Evolutionary conservation across 2,797 vertebrate species (phyloP), one percentile per base, ranked within the genome.

Genomic region (Hafferia zeledoni): DNA sequence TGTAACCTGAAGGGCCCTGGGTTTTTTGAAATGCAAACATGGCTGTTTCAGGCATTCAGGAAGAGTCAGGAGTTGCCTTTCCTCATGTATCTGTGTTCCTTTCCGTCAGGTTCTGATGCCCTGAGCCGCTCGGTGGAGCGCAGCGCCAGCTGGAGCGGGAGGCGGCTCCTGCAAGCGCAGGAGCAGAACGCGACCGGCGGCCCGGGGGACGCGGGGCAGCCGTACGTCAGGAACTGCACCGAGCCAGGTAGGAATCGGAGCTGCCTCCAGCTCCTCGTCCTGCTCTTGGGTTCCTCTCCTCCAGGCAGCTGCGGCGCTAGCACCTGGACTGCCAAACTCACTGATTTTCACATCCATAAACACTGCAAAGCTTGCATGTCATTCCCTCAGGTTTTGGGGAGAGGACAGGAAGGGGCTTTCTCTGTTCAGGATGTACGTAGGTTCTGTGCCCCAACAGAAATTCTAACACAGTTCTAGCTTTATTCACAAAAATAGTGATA

Each of bases 191-290:
- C 86, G 60, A 98, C 98, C 6, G 94, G 98, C 3, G n/a, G 87
- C 49, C 98, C 98, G 5, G 96, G 91, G 74, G 97, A 97, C 18
- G 95, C 94, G 6, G 91, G 90, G 52, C 97, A 98, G 60, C 95
- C 13, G 9, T 95, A 95, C 7, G 60, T 91, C 84, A 99, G 98
- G 93, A 99, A 99, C 95, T 99, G 99, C 98, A 99, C 99, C 7
- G 95, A 98, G 63, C 99, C 99, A 98, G 99, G 99, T 99, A 98
- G 97, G 92, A 93, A 9, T 15, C 5, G 13, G 13, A 52, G 50
- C 8, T 23, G 10, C 17, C 10, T 64, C 14, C 7, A 15, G 63
- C 65, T 69, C 43, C 30, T 55, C 3, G 41, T 27, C 39, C 49
- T 67, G 46, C 24, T 5, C 11, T 22, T 76, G 83, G 28, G 71